Conservation (phyloP, 2,888 invertebrate species). For the Synergus gifuensis region DNA sequence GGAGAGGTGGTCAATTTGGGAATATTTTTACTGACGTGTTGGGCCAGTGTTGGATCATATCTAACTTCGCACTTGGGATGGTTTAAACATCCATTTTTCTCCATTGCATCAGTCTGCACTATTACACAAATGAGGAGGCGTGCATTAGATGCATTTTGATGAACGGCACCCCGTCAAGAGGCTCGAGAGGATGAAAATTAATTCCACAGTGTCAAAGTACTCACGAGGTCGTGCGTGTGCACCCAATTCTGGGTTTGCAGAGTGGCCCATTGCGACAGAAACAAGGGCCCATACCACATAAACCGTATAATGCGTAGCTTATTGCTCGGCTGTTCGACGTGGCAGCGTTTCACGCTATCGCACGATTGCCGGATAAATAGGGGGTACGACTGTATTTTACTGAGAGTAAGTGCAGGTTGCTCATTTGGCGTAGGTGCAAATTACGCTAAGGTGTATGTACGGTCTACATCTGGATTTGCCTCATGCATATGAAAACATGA, state of each 20-base stretch:
- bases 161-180: slow-evolving; percentile 3
- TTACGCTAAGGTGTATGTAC: slow-evolving; percentile 25
- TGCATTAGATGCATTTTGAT: slow-evolving; percentile 28
- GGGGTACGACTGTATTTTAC: slow-evolving; percentile 40
- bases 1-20: no score
- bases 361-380: slow-evolving; percentile 47
- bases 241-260: slow-evolving; percentile 36
- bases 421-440: slow-evolving; percentile 38
- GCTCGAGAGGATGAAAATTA: slow-evolving; percentile 46
- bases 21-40: no score
- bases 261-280: slow-evolving; percentile 45
- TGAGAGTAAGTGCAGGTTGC: slow-evolving; percentile 30
- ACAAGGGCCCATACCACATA: slow-evolving; percentile 47
- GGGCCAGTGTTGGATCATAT: no score
- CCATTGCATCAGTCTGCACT: neutral
- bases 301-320: slow-evolving; percentile 58
- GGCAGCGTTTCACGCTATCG: slow-evolving; percentile 49
- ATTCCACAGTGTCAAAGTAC: slow-evolving; percentile 54
- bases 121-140: neutral
- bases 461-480: slow-evolving; percentile 8
- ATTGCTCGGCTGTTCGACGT: slow-evolving; percentile 50
- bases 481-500: slow-evolving; percentile 19
- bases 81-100: neutral
- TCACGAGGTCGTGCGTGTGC: slow-evolving; percentile 43
- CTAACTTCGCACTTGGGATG: no score